Conservation (phyloP, 1,140 invertebrate genomes). For the Drosophila miranda region DNA sequence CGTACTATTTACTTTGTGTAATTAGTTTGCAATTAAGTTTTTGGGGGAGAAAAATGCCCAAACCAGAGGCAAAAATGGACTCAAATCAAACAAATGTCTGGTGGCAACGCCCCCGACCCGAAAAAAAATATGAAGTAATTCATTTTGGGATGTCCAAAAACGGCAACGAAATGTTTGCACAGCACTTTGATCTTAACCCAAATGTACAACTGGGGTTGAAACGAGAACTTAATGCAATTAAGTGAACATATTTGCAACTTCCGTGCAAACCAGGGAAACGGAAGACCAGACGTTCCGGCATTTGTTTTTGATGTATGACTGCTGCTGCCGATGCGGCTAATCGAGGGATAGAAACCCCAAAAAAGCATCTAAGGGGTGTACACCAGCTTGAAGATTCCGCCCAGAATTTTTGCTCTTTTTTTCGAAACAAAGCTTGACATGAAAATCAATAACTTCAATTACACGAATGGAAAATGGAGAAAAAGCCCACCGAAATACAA, state of each 20-base stretch:
- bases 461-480: constrained; percentile 37
- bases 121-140: constrained; percentile 31
- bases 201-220: constrained; percentile 40
- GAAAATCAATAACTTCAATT: constrained; percentile 72
- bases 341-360: constrained; percentile 38
- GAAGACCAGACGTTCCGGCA: constrained; percentile 41
- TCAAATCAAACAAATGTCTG: constrained; percentile 65
- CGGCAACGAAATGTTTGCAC: constrained; percentile 58
- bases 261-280: constrained; percentile 39
- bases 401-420: constrained; percentile 20
- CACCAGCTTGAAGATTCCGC: constrained; percentile 1
- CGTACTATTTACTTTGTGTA: constrained; percentile 56
- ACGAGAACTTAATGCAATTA: constrained; percentile 75
- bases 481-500: constrained; percentile 15
- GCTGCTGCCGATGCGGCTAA: constrained; percentile 57
- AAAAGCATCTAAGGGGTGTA: constrained; percentile 22
- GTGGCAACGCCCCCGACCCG: constrained; percentile 39
- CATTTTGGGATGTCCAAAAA: constrained; percentile 30
- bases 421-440: constrained; percentile 8
- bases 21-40: constrained; percentile 72
- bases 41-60: constrained; percentile 15
- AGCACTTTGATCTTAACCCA: constrained; percentile 70
- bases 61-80: constrained; percentile 53
- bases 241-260: constrained; percentile 77
- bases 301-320: constrained; percentile 73